Conservation (phyloP, 2,113 vertebrate genomes). For the Octodon degus region DNA sequence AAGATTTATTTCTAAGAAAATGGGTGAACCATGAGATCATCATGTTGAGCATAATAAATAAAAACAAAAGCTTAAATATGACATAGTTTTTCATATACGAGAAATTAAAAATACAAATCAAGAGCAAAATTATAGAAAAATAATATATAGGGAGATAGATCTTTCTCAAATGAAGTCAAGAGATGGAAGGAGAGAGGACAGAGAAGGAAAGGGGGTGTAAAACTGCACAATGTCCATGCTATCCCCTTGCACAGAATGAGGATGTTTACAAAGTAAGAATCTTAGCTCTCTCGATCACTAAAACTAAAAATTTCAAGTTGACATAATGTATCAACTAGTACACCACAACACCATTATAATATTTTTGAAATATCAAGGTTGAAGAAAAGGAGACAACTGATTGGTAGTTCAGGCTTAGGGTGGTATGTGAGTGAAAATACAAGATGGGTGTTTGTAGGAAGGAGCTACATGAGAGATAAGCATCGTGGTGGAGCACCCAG, state of each 20-base stretch:
- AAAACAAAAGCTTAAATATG: neutral
- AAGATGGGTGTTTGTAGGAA: neutral
- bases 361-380: constrained; percentile 11
- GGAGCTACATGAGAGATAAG: neutral
- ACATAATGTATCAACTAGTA: too few species aligned
- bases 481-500: neutral
- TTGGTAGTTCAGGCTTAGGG: neutral
- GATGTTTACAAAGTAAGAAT: neutral
- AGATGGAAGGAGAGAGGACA: neutral
- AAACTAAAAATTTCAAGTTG: too few species aligned
- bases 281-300: too few species aligned
- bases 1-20: neutral
- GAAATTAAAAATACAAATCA: neutral
- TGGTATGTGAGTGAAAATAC: neutral
- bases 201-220: neutral
- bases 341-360: neutral
- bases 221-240: neutral
- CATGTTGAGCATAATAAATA: neutral
- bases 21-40: neutral
- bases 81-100: neutral
- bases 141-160: neutral
- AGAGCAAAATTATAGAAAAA: neutral
- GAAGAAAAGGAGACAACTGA: neutral
- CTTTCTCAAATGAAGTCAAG: neutral
- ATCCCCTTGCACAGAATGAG: neutral